A percentile compares a stretch with the other conserved stretches of the same genome.
These are phyloP conservation scores for Limnodromus scolopaceus DNA, from an alignment of 2,797 vertebrate species.

Conservation along the genomic window DNA sequence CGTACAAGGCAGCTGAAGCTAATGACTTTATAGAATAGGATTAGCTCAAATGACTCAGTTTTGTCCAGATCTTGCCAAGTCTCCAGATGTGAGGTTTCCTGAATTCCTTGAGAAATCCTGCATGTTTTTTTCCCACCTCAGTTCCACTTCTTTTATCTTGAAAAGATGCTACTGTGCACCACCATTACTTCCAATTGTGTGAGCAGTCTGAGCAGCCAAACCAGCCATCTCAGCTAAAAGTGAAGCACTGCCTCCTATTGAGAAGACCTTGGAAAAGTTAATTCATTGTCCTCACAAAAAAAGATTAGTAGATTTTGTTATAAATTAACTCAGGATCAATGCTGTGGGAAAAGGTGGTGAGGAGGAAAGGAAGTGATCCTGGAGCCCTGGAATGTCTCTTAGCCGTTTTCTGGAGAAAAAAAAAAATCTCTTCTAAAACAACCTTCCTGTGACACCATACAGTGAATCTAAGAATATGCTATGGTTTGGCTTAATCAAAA, in stretches of 20 bases:
- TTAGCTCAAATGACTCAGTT: constrained; percentile 19
- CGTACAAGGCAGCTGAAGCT: not conserved
- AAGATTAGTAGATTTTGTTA: not conserved
- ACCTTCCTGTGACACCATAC: not conserved
- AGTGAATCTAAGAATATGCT: not conserved
- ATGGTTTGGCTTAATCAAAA: not conserved
- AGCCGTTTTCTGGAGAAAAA: not conserved
- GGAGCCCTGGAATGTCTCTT: not conserved
- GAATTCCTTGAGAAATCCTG: constrained; percentile 8
- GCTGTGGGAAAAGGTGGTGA: not conserved
- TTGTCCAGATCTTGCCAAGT: constrained; percentile 11
- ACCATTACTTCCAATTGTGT: not conserved
- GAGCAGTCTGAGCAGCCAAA: not conserved
- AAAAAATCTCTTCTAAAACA: not conserved
- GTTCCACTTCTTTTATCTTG: not conserved
- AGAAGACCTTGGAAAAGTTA: not conserved
- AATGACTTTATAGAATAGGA: constrained; percentile 28
- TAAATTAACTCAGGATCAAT: not conserved
- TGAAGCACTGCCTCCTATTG: not conserved
- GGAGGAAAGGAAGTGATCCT: not conserved
- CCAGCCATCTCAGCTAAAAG: not conserved
- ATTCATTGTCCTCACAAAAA: not conserved
- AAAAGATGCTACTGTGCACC: not conserved
- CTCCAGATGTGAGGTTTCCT: constrained; percentile 42
- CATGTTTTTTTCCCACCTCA: not conserved